Percentiles rank a stretch among this genome's conserved stretches.
These are phyloP conservation scores for Potamarius usumacintae DNA, from an alignment of 2,113 vertebrate genomes.

Conservation along the genomic window DNA sequence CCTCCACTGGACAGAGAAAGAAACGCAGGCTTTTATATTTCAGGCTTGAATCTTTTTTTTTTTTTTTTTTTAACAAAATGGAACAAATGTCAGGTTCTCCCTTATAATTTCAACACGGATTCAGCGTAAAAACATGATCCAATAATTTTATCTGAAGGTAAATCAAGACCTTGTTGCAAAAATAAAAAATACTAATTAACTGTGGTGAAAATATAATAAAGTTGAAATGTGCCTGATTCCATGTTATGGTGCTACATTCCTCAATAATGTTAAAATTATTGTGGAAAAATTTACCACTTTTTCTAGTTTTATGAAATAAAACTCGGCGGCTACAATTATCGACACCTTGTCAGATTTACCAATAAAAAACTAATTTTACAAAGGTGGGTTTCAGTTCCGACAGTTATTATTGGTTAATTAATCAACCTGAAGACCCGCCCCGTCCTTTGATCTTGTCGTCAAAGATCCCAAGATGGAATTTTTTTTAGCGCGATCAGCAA, in stretches of 20 bases:
- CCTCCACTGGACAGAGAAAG: conserved; percentile 40
- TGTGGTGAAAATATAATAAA: background rate
- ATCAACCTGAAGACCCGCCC: too few species aligned
- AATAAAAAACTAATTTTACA: too few species aligned
- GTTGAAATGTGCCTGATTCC: background rate
- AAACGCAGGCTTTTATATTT: conserved; percentile 6
- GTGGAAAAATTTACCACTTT: background rate
- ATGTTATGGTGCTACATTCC: background rate
- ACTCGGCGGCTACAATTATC: too few species aligned
- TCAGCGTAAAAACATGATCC: background rate
- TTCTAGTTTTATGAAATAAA: background rate
- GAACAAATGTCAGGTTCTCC: background rate
- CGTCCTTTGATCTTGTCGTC: too few species aligned
- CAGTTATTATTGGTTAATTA: too few species aligned
- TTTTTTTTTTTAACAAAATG: background rate
- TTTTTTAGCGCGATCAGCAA: too few species aligned
- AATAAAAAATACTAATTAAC: background rate
- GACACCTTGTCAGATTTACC: too few species aligned
- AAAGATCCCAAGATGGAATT: too few species aligned
- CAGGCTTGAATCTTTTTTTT: background rate
- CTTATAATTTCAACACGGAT: background rate
- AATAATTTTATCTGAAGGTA: background rate
- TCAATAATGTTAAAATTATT: background rate
- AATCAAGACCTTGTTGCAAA: background rate
- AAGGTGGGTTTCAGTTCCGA: too few species aligned